Conservation (phyloP, 1,140 invertebrate species). For the Halesus radiatus region DNA sequence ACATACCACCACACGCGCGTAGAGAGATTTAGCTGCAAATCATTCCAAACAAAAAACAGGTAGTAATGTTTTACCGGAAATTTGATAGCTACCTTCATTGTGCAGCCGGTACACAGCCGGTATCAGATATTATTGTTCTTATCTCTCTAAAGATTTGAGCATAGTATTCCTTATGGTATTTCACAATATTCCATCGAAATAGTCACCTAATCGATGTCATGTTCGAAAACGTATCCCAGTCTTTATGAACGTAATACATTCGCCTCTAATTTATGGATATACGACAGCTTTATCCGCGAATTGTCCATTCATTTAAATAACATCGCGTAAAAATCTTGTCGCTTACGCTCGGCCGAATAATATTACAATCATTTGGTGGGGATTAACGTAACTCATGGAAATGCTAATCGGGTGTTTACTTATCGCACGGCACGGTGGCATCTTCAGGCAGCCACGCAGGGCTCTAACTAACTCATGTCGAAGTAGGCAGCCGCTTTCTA, state of each 20-base stretch:
- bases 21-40: constrained; percentile 41
- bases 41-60: constrained; percentile 38
- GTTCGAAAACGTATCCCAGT: constrained; percentile 25
- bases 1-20: constrained; percentile 8
- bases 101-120: background rate
- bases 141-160: background rate
- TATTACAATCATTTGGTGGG: constrained; percentile 11
- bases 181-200: constrained; percentile 18
- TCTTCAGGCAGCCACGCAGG: background rate
- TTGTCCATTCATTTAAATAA: constrained; percentile 33
- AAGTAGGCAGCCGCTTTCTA: background rate
- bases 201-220: constrained; percentile 25
- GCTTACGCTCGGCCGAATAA: background rate
- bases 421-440: background rate
- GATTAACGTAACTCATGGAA: constrained; percentile 14
- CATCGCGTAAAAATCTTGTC: constrained; percentile 27
- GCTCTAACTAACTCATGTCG: background rate
- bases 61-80: constrained; percentile 41
- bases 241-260: constrained; percentile 32
- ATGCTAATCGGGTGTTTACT: constrained; percentile 33
- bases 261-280: constrained; percentile 29
- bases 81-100: constrained; percentile 17
- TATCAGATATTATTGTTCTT: background rate
- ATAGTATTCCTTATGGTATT: background rate
- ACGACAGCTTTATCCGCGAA: constrained; percentile 42